Evolutionary conservation across 1,140 invertebrate species (phyloP).

Genomic region (Neodiprion lecontei): DNA sequence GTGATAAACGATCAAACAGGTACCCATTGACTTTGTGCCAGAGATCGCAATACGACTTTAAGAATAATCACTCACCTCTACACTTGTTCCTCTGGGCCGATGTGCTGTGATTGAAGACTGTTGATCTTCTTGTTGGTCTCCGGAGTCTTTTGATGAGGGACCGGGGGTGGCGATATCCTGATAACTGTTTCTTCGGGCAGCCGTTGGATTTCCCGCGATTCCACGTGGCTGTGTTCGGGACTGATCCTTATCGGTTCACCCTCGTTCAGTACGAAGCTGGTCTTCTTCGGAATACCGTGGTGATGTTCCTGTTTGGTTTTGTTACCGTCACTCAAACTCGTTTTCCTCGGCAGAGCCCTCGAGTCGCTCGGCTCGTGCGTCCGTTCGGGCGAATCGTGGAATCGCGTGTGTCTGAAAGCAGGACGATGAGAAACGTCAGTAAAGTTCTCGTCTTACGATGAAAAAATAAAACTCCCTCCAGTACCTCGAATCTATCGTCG

Average conservation of each 20-base stretch:
- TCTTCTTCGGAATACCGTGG: constrained; percentile 28
- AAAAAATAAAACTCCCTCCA: neutral
- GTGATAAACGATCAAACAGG: too few relatives aligned
- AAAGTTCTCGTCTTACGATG: neutral
- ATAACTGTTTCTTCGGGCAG: constrained; percentile 11
- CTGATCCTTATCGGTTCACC: constrained; percentile 14
- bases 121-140: constrained; percentile 25
- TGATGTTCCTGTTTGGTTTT: constrained; percentile 22
- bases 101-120: constrained; percentile 32
- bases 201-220: neutral
- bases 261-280: constrained; percentile 37
- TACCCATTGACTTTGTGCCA: neutral
- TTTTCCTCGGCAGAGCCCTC: constrained; percentile 22
- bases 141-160: neutral
- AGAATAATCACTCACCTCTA: constrained; percentile 33
- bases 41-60: neutral
- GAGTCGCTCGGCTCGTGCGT: constrained; percentile 17
- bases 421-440: neutral
- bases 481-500: constrained; percentile 41
- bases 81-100: constrained; percentile 34
- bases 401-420: constrained; percentile 33
- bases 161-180: constrained; percentile 28
- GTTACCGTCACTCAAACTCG: constrained; percentile 34
- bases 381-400: constrained; percentile 30
- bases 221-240: neutral